Conservation (phyloP, 2,888 invertebrate genomes). For the Caenorhabditis sp. region DNA sequence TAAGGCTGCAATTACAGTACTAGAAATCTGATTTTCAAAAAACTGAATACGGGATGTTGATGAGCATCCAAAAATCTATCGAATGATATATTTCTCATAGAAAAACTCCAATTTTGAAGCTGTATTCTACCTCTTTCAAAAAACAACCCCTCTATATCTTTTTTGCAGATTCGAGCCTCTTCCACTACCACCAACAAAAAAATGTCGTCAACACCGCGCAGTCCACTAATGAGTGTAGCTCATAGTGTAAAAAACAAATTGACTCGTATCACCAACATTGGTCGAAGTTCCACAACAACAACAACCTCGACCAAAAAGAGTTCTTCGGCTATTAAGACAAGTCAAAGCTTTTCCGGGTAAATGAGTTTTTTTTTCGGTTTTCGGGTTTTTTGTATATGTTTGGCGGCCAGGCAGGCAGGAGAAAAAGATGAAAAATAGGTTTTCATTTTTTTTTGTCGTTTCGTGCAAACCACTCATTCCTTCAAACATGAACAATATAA, state of each 20-base stretch:
- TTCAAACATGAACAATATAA: not conserved
- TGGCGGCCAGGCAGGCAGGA: conserved; percentile 9
- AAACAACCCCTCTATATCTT: not conserved
- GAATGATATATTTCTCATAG: no score
- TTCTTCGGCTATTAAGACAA: conserved; percentile 41
- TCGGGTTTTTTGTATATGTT: no score
- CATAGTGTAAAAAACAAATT: conserved; percentile 61
- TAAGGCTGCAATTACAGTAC: no score
- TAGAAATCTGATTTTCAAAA: no score
- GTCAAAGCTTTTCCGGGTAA: conserved; percentile 51
- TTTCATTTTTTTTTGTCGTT: not conserved
- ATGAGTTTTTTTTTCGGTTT: conserved; percentile 5
- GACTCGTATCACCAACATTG: conserved; percentile 40
- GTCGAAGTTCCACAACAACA: conserved; percentile 15
- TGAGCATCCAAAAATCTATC: no score
- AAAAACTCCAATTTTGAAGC: no score
- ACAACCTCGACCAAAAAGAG: not conserved
- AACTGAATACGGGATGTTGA: no score
- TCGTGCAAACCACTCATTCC: not conserved
- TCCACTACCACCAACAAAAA: not conserved
- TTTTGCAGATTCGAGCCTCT: not conserved
- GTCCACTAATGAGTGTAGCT: conserved; percentile 68
- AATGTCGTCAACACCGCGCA: conserved; percentile 53
- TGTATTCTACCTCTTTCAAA: no score
- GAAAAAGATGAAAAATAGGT: conserved; percentile 18